A percentile compares a stretch with the other conserved stretches of the same genome.
phyloP scores from a whole-genome alignment of 2,113 vertebrate species.

The Monopterus albus region DNA sequence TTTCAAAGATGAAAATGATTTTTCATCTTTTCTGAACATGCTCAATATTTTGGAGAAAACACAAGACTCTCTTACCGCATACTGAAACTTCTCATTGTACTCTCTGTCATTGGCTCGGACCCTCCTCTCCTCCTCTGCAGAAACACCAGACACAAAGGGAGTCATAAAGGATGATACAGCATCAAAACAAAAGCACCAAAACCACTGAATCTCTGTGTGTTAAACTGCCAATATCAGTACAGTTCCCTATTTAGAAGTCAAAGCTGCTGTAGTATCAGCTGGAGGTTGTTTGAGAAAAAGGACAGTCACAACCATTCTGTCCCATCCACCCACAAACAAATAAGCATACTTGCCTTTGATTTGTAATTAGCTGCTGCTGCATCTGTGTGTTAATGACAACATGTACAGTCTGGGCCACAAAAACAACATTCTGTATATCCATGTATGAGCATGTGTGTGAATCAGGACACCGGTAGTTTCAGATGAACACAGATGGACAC shows the following conservation, averaged over 20 bases:
- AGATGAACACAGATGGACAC: background rate
- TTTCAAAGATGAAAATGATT: background rate
- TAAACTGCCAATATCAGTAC: background rate
- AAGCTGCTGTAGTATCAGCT: background rate
- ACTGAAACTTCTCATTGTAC: conserved; percentile 96
- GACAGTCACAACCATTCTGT: conserved; percentile 4
- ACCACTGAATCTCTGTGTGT: background rate
- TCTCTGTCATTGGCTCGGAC: conserved; percentile 90
- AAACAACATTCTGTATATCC: background rate
- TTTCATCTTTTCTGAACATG: background rate
- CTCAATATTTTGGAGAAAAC: background rate
- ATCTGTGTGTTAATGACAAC: background rate
- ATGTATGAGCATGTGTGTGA: conserved; percentile 1
- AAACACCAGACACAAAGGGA: conserved; percentile 20
- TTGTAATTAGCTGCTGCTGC: conserved; percentile 9
- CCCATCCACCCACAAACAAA: background rate
- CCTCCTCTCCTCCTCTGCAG: conserved; percentile 92
- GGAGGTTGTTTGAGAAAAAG: background rate
- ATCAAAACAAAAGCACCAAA: conserved; percentile 1
- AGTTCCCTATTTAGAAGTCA: background rate
- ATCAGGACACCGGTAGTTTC: background rate
- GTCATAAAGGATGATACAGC: background rate
- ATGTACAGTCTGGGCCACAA: background rate
- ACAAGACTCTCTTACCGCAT: conserved; percentile 86
- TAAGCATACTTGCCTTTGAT: background rate